phyloP scores from a whole-genome alignment of 2,888 invertebrate species.

The Chouioia cunea region DNA sequence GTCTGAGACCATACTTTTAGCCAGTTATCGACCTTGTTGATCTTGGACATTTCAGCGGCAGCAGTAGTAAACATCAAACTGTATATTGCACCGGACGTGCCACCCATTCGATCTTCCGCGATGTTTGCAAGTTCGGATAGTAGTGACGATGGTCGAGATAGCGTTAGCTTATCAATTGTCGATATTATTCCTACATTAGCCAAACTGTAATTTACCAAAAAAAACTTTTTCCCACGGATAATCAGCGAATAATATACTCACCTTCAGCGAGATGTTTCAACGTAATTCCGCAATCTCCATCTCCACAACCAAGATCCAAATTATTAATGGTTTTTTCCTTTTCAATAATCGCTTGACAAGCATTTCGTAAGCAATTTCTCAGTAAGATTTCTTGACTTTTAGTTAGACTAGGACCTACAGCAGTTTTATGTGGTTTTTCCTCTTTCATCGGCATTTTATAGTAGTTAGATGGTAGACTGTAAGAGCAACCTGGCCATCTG shows the following conservation, averaged over 20 bases:
- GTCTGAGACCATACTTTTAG: conserved; percentile 71
- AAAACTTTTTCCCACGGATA: not conserved
- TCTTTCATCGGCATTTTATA: conserved; percentile 27
- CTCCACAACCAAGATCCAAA: conserved; percentile 74
- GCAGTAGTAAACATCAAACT: conserved; percentile 80
- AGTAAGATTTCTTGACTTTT: conserved; percentile 55
- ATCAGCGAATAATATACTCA: conserved; percentile 53
- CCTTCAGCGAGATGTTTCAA: conserved; percentile 73
- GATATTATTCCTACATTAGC: conserved; percentile 55
- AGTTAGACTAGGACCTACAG: conserved; percentile 52
- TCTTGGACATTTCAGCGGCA: conserved; percentile 66
- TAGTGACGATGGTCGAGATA: conserved; percentile 67
- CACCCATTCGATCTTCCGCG: conserved; percentile 81
- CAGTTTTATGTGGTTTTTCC: conserved; percentile 25
- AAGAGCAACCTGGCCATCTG: conserved; percentile 72
- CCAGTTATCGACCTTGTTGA: conserved; percentile 49
- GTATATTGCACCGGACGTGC: conserved; percentile 85
- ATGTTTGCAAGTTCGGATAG: conserved; percentile 72
- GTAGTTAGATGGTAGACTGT: conserved; percentile 60
- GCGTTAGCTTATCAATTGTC: conserved; percentile 51
- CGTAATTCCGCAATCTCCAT: conserved; percentile 77
- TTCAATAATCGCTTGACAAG: conserved; percentile 59
- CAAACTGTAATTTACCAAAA: not conserved
- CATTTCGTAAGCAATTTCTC: conserved; percentile 65
- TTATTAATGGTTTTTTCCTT: conserved; percentile 60